phyloP scores from a whole-genome alignment of 2,113 vertebrate genomes.

The Hypanus sabinus region DNA sequence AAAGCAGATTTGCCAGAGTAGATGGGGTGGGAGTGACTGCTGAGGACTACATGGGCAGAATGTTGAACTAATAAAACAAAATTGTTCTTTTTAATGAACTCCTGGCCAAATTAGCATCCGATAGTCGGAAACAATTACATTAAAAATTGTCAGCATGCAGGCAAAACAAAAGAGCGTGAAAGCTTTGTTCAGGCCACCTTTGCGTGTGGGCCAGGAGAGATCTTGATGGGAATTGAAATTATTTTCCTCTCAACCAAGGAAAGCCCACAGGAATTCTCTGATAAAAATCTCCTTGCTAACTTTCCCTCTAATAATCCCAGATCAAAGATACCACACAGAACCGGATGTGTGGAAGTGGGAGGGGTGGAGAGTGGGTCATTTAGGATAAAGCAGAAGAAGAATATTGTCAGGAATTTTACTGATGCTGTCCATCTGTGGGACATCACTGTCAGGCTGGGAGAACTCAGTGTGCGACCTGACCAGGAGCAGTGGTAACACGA shows the following conservation, averaged over 20 bases:
- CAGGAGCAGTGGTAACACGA: slow-evolving; percentile 44
- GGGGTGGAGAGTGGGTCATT: not conserved
- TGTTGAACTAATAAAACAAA: not conserved
- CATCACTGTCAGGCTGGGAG: not conserved
- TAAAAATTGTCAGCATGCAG: not conserved
- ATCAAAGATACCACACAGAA: slow-evolving; percentile 5
- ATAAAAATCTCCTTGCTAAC: slow-evolving; percentile 7
- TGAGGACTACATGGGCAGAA: not conserved
- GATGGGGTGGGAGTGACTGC: not conserved
- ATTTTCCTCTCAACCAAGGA: slow-evolving; percentile 24
- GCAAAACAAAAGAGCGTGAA: not conserved
- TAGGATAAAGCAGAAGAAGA: not conserved
- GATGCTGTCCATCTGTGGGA: not conserved
- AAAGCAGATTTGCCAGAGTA: not conserved
- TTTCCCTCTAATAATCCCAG: slow-evolving; percentile 13
- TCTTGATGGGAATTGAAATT: slow-evolving; percentile 9
- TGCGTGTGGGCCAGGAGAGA: slow-evolving; percentile 14
- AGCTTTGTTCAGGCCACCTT: not conserved
- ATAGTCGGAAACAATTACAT: slow-evolving; percentile 14
- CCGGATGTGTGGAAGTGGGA: not conserved
- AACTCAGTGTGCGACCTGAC: not conserved
- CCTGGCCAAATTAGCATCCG: not conserved
- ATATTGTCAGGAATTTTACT: not conserved
- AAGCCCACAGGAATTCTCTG: slow-evolving; percentile 32
- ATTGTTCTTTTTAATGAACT: not conserved